phyloP scores from a whole-genome alignment of 2,888 invertebrate species.

The Synergus japonicus region DNA sequence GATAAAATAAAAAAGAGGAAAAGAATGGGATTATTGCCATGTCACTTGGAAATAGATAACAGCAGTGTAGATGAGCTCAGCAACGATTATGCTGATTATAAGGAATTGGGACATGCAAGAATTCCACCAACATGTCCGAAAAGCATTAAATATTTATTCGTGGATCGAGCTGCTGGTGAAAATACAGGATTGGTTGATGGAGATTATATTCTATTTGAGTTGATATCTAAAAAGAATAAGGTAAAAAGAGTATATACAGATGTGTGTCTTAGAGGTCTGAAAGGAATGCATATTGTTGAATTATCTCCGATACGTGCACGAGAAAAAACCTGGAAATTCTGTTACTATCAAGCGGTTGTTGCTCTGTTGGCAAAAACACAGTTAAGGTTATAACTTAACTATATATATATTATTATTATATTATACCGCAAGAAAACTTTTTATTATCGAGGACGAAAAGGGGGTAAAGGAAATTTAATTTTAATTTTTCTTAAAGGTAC shows the following conservation, averaged over 20 bases:
- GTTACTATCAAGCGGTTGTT: constrained; percentile 69
- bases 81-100: constrained; percentile 62
- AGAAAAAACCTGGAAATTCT: constrained; percentile 72
- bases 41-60: constrained; percentile 51
- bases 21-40: constrained; percentile 59
- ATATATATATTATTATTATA: no score
- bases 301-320: constrained; percentile 59
- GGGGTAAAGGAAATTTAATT: background rate
- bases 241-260: constrained; percentile 59
- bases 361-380: constrained; percentile 72
- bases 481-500: constrained; percentile 58
- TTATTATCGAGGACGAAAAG: background rate
- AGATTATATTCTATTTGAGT: constrained; percentile 64
- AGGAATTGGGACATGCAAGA: constrained; percentile 70
- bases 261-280: constrained; percentile 66
- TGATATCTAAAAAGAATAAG: constrained; percentile 53
- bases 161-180: constrained; percentile 66
- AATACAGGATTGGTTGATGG: constrained; percentile 70
- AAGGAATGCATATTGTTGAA: constrained; percentile 70
- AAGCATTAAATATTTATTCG: background rate
- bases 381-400: constrained; percentile 61
- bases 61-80: constrained; percentile 51
- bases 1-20: constrained; percentile 53
- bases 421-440: background rate
- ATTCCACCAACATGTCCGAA: constrained; percentile 56